Conservation (phyloP, 2,113 vertebrate genomes). For the Sigmodon hispidus region DNA sequence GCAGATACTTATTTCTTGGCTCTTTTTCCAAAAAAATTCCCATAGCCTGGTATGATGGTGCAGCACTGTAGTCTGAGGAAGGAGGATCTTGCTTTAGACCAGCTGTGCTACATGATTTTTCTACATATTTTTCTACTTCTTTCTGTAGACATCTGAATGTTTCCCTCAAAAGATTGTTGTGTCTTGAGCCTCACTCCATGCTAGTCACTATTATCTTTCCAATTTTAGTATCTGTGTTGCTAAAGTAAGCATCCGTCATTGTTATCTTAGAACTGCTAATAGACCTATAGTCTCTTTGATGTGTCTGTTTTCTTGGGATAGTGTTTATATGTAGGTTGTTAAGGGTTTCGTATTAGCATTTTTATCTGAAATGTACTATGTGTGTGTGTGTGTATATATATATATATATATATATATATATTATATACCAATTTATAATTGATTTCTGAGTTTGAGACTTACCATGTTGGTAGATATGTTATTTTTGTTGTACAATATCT, state of each 20-base stretch:
- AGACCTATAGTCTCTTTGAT: not conserved
- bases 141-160: not conserved
- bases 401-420: not conserved
- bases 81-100: not conserved
- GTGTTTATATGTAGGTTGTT: not conserved
- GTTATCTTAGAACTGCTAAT: not conserved
- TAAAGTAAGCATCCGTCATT: not conserved
- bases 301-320: slow-evolving; percentile 1
- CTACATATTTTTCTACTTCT: not conserved
- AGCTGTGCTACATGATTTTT: not conserved
- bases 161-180: not conserved
- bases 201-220: not conserved
- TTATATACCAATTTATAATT: not conserved
- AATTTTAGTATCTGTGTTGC: not conserved
- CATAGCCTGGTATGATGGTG: not conserved
- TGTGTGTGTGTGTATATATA: not conserved
- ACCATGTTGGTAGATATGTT: not conserved
- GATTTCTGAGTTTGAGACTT: not conserved
- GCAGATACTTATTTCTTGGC: not conserved
- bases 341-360: slow-evolving; percentile 15
- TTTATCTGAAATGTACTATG: not conserved
- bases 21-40: not conserved
- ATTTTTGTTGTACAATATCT: slow-evolving; percentile 43
- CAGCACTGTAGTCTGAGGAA: not conserved
- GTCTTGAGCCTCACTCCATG: not conserved